These are phyloP conservation scores for human DNA, from an alignment of 2,113 vertebrate species.

Conservation along the genomic window GRCh38 chr4:18110001-18110500, in stretches of 20 bases:
- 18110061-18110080: not conserved
- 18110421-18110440: slow-evolving; percentile 12
- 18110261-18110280: not conserved
- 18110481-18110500: not conserved
- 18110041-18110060: slow-evolving; percentile 1
- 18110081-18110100: not conserved
- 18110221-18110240: not conserved
- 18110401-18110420: not conserved
- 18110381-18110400: not conserved
- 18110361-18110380: not conserved
- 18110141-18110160: not conserved
- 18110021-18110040: not conserved
- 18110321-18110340: not conserved
- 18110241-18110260: not conserved
- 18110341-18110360: accelerated
- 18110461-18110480: not conserved
- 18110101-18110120: not conserved
- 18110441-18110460: not conserved
- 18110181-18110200: not conserved
- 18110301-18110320: not conserved
- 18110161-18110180: not conserved
- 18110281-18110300: slow-evolving; percentile 9
- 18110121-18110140: slow-evolving; percentile 28
- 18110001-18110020: not conserved
- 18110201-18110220: not conserved